Evolutionary conservation across 1,140 invertebrate species (phyloP), one percentile per base, ranked within the genome.

Genomic region (Euborellia annulipes): DNA sequence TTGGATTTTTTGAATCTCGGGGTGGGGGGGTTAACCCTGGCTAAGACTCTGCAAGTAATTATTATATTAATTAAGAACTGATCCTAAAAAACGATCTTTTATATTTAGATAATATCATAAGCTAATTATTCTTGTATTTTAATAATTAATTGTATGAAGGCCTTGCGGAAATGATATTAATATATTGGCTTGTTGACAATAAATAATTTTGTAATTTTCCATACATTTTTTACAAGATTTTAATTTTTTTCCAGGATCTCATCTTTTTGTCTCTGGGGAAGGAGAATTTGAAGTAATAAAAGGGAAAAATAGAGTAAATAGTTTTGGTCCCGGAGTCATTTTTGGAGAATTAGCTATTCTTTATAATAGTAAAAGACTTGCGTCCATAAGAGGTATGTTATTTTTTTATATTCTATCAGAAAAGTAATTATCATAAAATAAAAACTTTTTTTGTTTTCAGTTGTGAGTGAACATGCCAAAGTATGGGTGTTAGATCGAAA

Each of bases 271-370:
- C 1, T 84, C 82, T 0, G 80, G 77, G 3, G 76, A 85, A 48
- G 90, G 91, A 13, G 75, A 82, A 54, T 83, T 90, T 53, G 82
- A 94, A 62, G 84, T 91, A 2, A 75, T 86, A 18, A 89, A 91
- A 57, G 75, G 78, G 50, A 75, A 78, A 23, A 75, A 79, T 49
- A 62, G 69, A 18, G 73, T 90, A 27, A 80, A 80, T 38, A 78
- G 68, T 45, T 86, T 96, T 59, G 78, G 81, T 1, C 73, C 82
- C 0, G 87, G 85, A 13, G 80, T 85, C 50, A 89, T 86, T 1
- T 96, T 96, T 62, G 91, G 91, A 18, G 91, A 95, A 68, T 66
- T 96, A 21, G 90, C 91, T 2, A 82, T 93, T 54, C 66, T 96
- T 3, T 95, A 94, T 63, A 93, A 91, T 66, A 89, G 87, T 21